Evolutionary conservation across 2,797 vertebrate species (phyloP), one percentile per base, ranked within the genome.

Genomic region (Cottoperca gobio): DNA sequence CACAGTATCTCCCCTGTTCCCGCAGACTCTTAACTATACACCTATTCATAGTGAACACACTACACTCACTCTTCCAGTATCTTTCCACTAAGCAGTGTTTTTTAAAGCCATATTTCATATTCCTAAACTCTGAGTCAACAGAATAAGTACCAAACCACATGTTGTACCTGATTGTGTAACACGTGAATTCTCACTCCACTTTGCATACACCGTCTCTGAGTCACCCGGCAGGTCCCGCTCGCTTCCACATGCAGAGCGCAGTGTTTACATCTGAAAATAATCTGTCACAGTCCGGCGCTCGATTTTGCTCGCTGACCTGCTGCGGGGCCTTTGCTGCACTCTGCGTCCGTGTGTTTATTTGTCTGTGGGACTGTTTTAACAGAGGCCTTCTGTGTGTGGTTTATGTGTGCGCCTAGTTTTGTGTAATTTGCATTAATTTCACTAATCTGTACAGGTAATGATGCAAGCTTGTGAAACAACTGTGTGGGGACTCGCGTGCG

Each of bases 101-200:
- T n/a, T 73, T 53, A 14, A 28, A n/a, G 63, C 9, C 72, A 33
- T 73, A 49, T 57, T 71, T 82, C 28, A 28, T 79, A 79, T 84
- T 54, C 72, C 68, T 74, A 12, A 80, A 62, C 58, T 61, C 24
- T 85, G 79, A 87, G 61, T 90, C 76, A 82, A 39, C n/a, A 26
- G 62, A 64, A 42, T 21, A 13, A 69, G 8, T 28, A 17, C 5
- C 17, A 11, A 52, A 49, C 23, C 46, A 60, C 1, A 5, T 61
- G 73, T 24, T 33, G 0, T 5, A 63, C 64, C 58, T 61, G 61
- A 58, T 82, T 86, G 67, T 69, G 76, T 37, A 71, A 84, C 81
- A 78, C 71, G 82, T 85, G 67, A 82, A 76, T 64, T 53, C 26
- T 48, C 19, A 23, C 46, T 24, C 61, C 5, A 39, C 42, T 59